phyloP scores from a whole-genome alignment of 2,888 invertebrate genomes.

The Melanostoma scalare region DNA sequence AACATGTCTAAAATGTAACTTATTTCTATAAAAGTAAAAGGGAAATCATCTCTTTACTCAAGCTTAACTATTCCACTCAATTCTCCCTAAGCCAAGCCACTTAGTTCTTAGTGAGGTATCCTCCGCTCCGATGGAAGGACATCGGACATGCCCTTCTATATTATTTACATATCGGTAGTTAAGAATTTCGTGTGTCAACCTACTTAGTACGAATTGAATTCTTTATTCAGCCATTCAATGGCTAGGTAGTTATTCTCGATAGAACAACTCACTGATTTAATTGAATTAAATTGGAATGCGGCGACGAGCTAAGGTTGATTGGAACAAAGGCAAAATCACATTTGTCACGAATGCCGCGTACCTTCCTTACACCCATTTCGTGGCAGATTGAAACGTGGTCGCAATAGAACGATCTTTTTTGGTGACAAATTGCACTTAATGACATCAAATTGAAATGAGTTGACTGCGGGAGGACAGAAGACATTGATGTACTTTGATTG shows the following conservation, averaged over 20 bases:
- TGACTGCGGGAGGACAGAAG: conserved; percentile 12
- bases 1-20: too few relatives aligned
- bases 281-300: conserved; percentile 73
- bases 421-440: conserved; percentile 72
- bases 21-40: too few relatives aligned
- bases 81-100: neutral
- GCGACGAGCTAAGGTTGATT: conserved; percentile 67
- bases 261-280: conserved; percentile 62
- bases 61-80: neutral
- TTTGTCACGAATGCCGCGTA: conserved; percentile 69
- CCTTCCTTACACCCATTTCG: neutral
- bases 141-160: conserved; percentile 3
- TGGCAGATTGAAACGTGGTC: conserved; percentile 3
- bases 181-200: conserved; percentile 51
- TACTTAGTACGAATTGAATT: conserved; percentile 51
- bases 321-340: conserved; percentile 64
- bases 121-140: neutral
- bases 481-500: conserved; percentile 58
- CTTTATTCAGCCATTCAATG: conserved; percentile 3
- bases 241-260: conserved; percentile 1
- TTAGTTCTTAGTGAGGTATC: conserved; percentile 27
- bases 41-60: too few relatives aligned
- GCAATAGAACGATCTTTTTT: conserved; percentile 49
- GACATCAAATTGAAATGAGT: conserved; percentile 71
- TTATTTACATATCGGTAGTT: conserved; percentile 49